Evolutionary conservation across 2,888 invertebrate species (phyloP), one percentile per base, ranked within the genome.

Genomic region (Lamproptera curius): DNA sequence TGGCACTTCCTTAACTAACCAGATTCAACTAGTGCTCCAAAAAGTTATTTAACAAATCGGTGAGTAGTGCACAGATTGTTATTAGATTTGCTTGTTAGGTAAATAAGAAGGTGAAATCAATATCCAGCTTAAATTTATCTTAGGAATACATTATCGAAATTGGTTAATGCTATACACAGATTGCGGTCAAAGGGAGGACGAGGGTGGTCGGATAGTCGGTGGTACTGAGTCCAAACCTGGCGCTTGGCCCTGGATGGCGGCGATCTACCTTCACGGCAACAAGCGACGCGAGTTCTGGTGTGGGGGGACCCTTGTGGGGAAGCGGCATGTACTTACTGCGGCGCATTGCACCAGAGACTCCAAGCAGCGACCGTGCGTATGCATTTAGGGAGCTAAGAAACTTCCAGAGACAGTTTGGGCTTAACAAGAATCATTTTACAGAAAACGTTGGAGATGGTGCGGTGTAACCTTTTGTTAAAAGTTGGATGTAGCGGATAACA

Each of bases 241-340:
- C 0, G 92, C 95, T 43, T 97, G 97, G 96, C 97, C 98, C 0
- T 98, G 97, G 97, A 95, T 98, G 94, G 97, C 95, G 0, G 97
- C 97, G 1, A 96, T 97, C 60, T 97, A 95, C 77, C 88, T 97
- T 38, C 95, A 96, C 67, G 96, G 96, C 6, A 91, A 93, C 28
- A 91, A 93, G 61, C 90, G 95, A 16, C 92, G 94, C 0, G 96
- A 96, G 76, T 97, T 96, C 82, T 97, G 97, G 97, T 97, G 97
- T 68, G 97, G 97, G 0, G 97, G 97, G 0, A 94, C 96, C 0
- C 81, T 97, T 36, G 92, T 97, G 39, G 93, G 93, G n/a, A 85
- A 91, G 28, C 90, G 91, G 41, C 95, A 96, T 68, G 91, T 96
- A 66, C 76, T 97, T 4, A 97, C 97, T 0, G 97, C 97, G 1